Percentiles rank a stretch among this genome's conserved stretches.
These are phyloP conservation scores for Acrossocheilus fasciatus DNA, from an alignment of 2,797 vertebrate genomes.

Conservation along the genomic window DNA sequence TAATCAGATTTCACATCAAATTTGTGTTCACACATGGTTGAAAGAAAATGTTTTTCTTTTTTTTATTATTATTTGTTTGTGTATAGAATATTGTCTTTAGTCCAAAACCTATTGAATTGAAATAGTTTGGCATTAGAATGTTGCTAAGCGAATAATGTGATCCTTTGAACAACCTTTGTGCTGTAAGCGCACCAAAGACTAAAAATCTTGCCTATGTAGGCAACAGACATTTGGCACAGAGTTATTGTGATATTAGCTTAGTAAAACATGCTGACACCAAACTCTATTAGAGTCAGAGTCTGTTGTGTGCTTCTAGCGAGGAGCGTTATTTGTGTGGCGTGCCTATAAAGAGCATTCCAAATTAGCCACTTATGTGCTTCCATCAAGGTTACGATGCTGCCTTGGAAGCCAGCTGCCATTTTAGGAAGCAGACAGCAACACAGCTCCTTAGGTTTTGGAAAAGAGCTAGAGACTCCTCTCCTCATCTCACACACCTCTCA, in stretches of 20 bases:
- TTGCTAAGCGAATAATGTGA: neutral
- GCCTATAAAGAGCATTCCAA: neutral
- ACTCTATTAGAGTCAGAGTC: neutral
- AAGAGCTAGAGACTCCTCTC: neutral
- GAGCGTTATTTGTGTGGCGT: neutral
- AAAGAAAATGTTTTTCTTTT: neutral
- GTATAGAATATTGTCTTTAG: neutral
- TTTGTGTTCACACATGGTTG: neutral
- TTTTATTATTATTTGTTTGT: neutral
- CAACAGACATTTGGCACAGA: neutral
- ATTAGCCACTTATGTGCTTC: neutral
- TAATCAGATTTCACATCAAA: neutral
- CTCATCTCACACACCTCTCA: neutral
- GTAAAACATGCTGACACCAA: neutral
- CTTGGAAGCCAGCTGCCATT: neutral
- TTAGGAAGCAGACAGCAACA: conserved; percentile 6
- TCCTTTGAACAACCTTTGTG: neutral
- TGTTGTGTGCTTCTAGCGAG: neutral
- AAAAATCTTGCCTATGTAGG: neutral
- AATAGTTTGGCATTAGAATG: neutral
- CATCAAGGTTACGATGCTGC: neutral
- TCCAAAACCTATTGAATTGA: neutral
- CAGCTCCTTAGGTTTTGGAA: neutral
- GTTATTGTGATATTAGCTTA: neutral
- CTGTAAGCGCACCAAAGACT: neutral